Percentiles rank a stretch among this genome's conserved stretches.
phyloP scores from a whole-genome alignment of 2,797 vertebrate genomes.

The Schizopygopsis malacanthus region DNA sequence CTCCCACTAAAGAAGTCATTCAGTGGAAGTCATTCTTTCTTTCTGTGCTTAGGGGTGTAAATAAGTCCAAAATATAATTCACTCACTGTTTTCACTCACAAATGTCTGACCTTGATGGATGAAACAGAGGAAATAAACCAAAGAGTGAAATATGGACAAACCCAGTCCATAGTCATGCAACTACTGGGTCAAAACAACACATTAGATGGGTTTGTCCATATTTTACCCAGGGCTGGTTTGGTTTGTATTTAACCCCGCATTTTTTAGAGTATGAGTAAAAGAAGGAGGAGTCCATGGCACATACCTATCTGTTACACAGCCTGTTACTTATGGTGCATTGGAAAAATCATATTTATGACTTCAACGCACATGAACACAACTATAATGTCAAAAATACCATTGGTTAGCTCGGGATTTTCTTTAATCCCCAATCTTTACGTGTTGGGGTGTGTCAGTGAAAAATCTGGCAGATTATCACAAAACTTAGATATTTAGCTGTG shows the following conservation, averaged over 20 bases:
- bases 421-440: not conserved
- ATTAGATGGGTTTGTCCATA: no score
- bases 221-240: no score
- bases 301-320: no score
- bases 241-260: no score
- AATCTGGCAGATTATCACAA: not conserved
- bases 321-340: not conserved
- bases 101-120: not conserved
- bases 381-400: not conserved
- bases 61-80: not conserved
- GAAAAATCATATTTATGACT: not conserved
- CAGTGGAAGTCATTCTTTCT: not conserved
- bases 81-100: not conserved
- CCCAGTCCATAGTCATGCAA: no score
- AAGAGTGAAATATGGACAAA: no score
- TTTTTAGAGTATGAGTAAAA: no score
- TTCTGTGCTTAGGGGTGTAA: not conserved
- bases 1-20: not conserved
- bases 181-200: no score
- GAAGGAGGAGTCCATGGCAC: no score
- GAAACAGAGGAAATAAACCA: not conserved
- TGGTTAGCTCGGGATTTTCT: not conserved
- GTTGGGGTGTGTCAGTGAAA: not conserved
- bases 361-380: not conserved
- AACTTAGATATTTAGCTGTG: no score